phyloP scores from a whole-genome alignment of 2,113 vertebrate species.

The Microcebus griseorufus region DNA sequence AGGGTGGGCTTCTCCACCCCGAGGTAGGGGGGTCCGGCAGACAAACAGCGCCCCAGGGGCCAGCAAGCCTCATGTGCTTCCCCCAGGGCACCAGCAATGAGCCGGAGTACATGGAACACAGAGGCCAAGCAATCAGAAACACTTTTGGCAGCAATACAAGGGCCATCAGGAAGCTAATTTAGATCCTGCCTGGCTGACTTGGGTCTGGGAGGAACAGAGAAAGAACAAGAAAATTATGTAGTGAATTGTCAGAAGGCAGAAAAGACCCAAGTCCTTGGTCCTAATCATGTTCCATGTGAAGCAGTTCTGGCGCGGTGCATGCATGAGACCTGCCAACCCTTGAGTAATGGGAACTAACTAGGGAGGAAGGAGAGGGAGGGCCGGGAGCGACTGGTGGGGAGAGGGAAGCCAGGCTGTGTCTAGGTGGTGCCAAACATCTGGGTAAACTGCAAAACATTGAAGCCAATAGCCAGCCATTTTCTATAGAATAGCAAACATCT shows the following conservation, averaged over 20 bases:
- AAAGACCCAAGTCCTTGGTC: conserved; percentile 70
- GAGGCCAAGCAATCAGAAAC: conserved; percentile 62
- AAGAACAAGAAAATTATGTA: conserved; percentile 56
- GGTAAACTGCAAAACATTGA: conserved; percentile 48
- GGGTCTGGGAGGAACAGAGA: conserved; percentile 59
- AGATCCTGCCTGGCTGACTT: conserved; percentile 50
- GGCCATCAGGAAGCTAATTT: conserved; percentile 63
- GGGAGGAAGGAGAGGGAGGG: not conserved
- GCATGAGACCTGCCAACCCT: conserved; percentile 69
- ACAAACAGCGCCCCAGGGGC: not conserved
- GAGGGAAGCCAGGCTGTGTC: conserved; percentile 29
- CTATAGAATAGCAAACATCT: conserved; percentile 40
- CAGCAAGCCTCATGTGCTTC: not conserved
- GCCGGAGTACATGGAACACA: not conserved
- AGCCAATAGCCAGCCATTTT: conserved; percentile 41
- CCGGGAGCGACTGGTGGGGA: not conserved
- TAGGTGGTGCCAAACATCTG: conserved; percentile 75
- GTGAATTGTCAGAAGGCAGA: conserved; percentile 67
- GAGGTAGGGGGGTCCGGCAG: not conserved
- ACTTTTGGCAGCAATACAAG: conserved; percentile 60
- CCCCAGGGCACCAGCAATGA: not conserved
- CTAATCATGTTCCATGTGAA: conserved; percentile 70
- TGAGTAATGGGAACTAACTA: conserved; percentile 74
- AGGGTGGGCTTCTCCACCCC: not conserved
- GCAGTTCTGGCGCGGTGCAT: conserved; percentile 65